Percentiles rank a stretch among this genome's conserved stretches.
phyloP scores from a whole-genome alignment of 2,888 invertebrate species.

The Mantis religiosa region DNA sequence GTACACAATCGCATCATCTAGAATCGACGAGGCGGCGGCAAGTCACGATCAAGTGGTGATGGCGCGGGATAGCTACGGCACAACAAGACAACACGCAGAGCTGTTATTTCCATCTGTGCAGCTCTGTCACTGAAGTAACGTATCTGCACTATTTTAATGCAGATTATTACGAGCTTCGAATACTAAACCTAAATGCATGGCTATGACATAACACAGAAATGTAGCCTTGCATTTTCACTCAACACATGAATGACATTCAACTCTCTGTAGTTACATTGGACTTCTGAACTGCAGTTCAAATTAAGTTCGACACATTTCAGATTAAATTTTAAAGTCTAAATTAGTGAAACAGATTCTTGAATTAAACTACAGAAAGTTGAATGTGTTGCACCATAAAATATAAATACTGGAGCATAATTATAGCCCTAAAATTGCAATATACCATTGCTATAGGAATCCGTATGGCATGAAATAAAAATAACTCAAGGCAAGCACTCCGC shows the following conservation, averaged over 20 bases:
- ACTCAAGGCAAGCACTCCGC: too few relatives aligned
- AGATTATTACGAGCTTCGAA: background rate
- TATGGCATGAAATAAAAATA: too few relatives aligned
- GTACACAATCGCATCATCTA: slow-evolving; percentile 27
- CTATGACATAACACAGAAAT: background rate
- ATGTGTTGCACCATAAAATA: background rate
- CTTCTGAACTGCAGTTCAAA: too few relatives aligned
- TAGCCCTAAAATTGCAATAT: background rate
- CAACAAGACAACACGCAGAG: slow-evolving; percentile 24
- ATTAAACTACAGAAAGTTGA: background rate
- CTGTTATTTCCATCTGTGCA: background rate
- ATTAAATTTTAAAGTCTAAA: too few relatives aligned
- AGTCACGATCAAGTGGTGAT: slow-evolving; percentile 32
- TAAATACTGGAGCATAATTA: background rate
- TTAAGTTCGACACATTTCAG: too few relatives aligned
- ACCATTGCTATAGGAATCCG: background rate
- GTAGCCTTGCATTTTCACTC: background rate
- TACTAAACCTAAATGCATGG: background rate
- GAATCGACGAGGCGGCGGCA: slow-evolving; percentile 32
- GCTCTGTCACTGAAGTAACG: background rate
- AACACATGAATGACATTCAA: background rate
- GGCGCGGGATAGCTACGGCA: slow-evolving; percentile 32
- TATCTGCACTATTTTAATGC: background rate
- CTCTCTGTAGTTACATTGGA: background rate
- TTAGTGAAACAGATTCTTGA: too few relatives aligned